Evolutionary conservation across 2,888 invertebrate genomes (phyloP).

Genomic region (Lamellibrachia columna): DNA sequence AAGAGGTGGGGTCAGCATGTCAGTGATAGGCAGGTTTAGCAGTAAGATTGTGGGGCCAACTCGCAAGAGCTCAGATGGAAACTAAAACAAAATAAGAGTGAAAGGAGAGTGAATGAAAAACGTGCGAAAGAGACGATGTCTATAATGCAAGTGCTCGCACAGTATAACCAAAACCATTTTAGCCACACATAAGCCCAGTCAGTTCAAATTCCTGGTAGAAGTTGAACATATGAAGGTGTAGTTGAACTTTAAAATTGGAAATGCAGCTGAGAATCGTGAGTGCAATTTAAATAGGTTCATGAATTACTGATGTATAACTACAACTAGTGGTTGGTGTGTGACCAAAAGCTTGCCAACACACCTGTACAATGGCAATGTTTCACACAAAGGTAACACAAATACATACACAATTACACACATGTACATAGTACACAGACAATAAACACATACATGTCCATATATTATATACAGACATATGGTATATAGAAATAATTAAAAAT

Average conservation of each 20-base stretch:
- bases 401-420: no score
- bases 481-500: background rate
- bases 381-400: no score
- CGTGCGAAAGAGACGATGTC: background rate
- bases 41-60: slow-evolving; percentile 20
- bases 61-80: slow-evolving; percentile 21
- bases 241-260: background rate
- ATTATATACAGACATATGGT: background rate
- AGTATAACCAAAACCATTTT: background rate
- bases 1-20: slow-evolving; percentile 13
- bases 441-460: background rate
- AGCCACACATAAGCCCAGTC: background rate
- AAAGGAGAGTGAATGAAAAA: background rate
- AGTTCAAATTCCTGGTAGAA: background rate
- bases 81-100: slow-evolving; percentile 17
- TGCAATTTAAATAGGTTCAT: background rate
- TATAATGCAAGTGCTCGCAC: no score
- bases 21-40: slow-evolving; percentile 22
- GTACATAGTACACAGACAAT: background rate
- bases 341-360: no score
- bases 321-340: no score
- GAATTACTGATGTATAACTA: no score
- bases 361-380: no score
- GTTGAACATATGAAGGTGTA: background rate
- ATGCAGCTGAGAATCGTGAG: background rate